Conservation (phyloP, 1,140 invertebrate species). For the Ceratitis capitata region DNA sequence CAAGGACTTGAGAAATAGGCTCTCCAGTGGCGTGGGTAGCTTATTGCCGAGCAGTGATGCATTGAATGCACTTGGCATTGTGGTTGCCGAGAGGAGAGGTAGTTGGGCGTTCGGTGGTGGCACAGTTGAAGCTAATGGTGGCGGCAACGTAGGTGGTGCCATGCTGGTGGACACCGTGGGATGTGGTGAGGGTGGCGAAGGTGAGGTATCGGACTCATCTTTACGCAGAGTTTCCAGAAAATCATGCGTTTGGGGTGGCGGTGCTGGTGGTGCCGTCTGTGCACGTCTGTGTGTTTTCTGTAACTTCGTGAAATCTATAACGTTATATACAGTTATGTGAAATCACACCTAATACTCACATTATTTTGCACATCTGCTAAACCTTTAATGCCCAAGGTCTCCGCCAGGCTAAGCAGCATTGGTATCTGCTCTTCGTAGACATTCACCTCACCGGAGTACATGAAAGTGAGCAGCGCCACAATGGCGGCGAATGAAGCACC, state of each 20-base stretch:
- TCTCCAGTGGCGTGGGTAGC: conserved; percentile 57
- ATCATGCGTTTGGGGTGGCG: not conserved
- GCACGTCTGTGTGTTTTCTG: conserved; percentile 39
- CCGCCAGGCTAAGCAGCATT: conserved; percentile 82
- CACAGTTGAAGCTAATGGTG: not conserved
- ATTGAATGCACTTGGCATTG: conserved; percentile 14
- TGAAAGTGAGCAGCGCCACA: conserved; percentile 85
- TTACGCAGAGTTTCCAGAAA: not conserved
- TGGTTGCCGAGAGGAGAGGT: not conserved
- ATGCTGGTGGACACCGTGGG: not conserved
- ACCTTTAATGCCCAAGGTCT: conserved; percentile 85
- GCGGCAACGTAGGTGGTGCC: not conserved
- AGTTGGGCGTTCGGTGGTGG: not conserved
- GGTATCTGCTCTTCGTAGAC: conserved; percentile 85
- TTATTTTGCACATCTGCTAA: conserved; percentile 80
- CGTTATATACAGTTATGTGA: not conserved
- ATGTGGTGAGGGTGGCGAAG: conserved; percentile 41
- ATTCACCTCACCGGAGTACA: conserved; percentile 92
- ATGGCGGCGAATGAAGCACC: conserved; percentile 83
- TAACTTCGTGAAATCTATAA: conserved; percentile 30
- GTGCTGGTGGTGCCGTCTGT: not conserved
- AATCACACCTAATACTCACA: conserved; percentile 65
- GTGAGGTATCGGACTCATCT: conserved; percentile 16
- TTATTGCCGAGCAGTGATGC: conserved; percentile 50
- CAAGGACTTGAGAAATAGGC: conserved; percentile 60